Evolutionary conservation across 1,140 invertebrate genomes (phyloP).

Genomic region (Dreissena polymorpha): DNA sequence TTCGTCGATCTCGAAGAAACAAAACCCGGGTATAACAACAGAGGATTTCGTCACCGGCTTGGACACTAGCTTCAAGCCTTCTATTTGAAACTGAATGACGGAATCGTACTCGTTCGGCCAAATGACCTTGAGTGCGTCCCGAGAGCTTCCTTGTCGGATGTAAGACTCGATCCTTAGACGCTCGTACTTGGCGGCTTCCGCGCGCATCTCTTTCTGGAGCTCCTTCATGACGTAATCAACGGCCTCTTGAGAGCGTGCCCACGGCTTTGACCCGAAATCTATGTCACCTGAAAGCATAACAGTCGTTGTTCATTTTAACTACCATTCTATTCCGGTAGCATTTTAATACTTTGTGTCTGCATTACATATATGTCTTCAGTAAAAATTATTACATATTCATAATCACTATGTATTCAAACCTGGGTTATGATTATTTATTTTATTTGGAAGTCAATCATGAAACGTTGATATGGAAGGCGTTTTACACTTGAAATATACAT

Average conservation of each 20-base stretch:
- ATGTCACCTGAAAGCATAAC: slow-evolving; percentile 23
- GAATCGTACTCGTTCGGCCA: slow-evolving; percentile 41
- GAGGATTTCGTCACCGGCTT: not conserved
- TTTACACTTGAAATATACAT: no score
- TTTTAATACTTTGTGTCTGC: no score
- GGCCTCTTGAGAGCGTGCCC: slow-evolving; percentile 16
- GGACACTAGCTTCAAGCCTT: slow-evolving; percentile 6
- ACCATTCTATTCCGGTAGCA: no score
- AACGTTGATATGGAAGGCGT: no score
- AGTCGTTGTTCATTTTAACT: not conserved
- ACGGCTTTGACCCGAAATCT: slow-evolving; percentile 24
- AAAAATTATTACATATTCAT: no score
- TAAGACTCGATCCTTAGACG: slow-evolving; percentile 29
- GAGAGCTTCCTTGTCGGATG: slow-evolving; percentile 37
- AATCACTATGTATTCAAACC: no score
- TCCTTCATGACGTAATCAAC: slow-evolving; percentile 27
- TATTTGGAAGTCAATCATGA: no score
- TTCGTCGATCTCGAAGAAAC: not conserved
- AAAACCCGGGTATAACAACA: slow-evolving; percentile 23
- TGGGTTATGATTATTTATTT: no score
- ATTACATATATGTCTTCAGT: no score
- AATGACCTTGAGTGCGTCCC: slow-evolving; percentile 40
- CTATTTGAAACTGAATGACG: slow-evolving; percentile 32
- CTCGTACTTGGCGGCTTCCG: not conserved
- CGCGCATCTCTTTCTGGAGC: not conserved